Percentiles rank a stretch among this genome's conserved stretches.
These are phyloP conservation scores for Rhamphomyia laevipes DNA, from an alignment of 2,888 invertebrate genomes.

Conservation along the genomic window DNA sequence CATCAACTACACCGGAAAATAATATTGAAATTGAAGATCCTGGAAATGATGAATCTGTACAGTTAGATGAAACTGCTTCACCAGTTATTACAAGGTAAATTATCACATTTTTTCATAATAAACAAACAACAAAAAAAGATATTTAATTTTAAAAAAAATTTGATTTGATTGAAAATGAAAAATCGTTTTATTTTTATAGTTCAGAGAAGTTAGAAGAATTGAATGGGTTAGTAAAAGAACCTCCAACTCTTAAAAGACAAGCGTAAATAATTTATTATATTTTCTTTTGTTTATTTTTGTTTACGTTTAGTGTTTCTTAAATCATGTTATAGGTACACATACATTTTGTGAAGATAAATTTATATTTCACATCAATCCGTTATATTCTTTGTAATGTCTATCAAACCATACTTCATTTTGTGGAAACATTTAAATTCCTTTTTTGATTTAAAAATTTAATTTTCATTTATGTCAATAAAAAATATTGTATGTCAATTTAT, in stretches of 20 bases:
- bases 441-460: too few species aligned
- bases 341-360: not conserved
- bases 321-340: constrained; percentile 3
- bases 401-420: too few species aligned
- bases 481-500: too few species aligned
- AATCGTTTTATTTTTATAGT: not conserved
- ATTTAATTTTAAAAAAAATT: constrained; percentile 2
- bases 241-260: constrained; percentile 1
- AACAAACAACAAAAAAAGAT: constrained; percentile 4
- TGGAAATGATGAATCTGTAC: constrained; percentile 30
- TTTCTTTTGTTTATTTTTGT: constrained; percentile 3
- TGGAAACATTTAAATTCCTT: too few species aligned
- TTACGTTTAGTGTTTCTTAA: constrained; percentile 4
- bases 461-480: too few species aligned
- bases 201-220: not conserved
- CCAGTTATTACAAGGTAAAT: constrained; percentile 16
- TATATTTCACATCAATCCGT: too few species aligned
- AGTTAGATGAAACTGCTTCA: constrained; percentile 29
- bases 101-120: not conserved
- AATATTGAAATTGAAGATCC: constrained; percentile 35
- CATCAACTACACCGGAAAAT: constrained; percentile 27
- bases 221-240: not conserved
- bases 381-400: too few species aligned
- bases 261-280: constrained; percentile 8
- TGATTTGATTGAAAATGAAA: constrained; percentile 5